These are phyloP conservation scores for Chrysemys picta DNA, from an alignment of 2,113 vertebrate genomes.

Conservation along the genomic window DNA sequence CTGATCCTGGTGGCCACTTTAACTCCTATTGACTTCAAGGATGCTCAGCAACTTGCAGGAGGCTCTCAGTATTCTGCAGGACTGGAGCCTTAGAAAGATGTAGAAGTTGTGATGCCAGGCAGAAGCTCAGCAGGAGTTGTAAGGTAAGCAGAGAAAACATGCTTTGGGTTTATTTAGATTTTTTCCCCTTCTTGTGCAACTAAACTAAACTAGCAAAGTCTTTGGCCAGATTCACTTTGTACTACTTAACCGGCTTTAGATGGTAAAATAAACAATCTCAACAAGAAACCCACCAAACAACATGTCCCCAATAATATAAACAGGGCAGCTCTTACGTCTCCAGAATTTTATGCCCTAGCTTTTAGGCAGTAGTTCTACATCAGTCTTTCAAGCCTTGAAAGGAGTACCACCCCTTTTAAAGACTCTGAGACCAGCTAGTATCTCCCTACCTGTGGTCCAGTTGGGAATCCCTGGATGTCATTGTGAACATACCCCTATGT, in stretches of 20 bases:
- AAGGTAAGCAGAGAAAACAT: neutral
- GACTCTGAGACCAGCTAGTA: neutral
- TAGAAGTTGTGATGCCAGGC: neutral
- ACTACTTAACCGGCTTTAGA: neutral
- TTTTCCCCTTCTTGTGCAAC: neutral
- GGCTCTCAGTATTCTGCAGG: neutral
- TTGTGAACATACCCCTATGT: too few relatives aligned
- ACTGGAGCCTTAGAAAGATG: neutral
- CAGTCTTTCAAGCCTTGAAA: neutral
- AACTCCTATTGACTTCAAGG: neutral
- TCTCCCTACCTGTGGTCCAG: neutral
- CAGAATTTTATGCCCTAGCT: neutral
- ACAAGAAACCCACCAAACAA: neutral
- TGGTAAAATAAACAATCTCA: neutral
- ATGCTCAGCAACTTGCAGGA: neutral
- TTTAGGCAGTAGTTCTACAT: neutral
- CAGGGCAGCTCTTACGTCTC: neutral
- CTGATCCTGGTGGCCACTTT: neutral
- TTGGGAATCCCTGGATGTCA: neutral
- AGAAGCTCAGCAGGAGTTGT: neutral
- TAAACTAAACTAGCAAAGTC: neutral
- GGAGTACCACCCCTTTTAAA: neutral
- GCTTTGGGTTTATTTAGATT: neutral
- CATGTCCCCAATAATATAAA: neutral
- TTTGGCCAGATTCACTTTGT: neutral